Conservation (phyloP, 2,888 invertebrate species). For the Drosophila hamatofila region DNA sequence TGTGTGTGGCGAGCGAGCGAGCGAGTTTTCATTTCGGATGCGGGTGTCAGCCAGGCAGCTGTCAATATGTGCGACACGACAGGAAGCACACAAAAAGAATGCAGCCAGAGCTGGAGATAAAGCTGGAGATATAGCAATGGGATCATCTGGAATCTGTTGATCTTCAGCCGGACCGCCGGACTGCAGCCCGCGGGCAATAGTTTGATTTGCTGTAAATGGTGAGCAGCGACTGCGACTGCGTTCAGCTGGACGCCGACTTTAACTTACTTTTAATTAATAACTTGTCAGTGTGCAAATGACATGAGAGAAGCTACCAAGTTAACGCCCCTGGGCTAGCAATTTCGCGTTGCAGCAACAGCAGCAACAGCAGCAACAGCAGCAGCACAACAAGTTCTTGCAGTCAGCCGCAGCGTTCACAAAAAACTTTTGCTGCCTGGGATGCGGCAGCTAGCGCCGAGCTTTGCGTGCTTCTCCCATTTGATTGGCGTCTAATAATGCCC, state of each 20-base stretch:
- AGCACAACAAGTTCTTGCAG: conserved; percentile 8
- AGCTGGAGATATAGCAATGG: background rate
- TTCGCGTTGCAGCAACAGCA: conserved; percentile 31
- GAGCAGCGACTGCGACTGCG: conserved; percentile 1
- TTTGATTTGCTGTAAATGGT: conserved; percentile 24
- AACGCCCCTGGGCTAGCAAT: conserved; percentile 74
- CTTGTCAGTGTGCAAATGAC: conserved; percentile 83
- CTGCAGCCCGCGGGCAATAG: conserved; percentile 9
- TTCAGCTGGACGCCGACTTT: conserved; percentile 35
- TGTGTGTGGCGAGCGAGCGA: conserved; percentile 8
- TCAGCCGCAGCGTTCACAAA: conserved; percentile 10
- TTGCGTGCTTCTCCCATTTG: conserved; percentile 17
- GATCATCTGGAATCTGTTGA: conserved; percentile 29
- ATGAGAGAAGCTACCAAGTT: conserved; percentile 73
- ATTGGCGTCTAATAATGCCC: conserved; percentile 17
- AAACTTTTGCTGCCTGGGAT: conserved; percentile 14
- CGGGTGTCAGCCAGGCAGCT: conserved; percentile 38
- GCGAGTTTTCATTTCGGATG: conserved; percentile 8
- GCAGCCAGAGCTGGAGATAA: background rate
- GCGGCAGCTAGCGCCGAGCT: conserved; percentile 8
- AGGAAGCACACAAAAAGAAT: too few species aligned
- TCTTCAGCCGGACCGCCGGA: conserved; percentile 14
- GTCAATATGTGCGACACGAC: conserved; percentile 37
- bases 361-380: conserved; percentile 9
- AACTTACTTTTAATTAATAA: conserved; percentile 80